These are phyloP conservation scores for Sycobia sp. DNA, from an alignment of 1,140 invertebrate species.

Conservation along the genomic window DNA sequence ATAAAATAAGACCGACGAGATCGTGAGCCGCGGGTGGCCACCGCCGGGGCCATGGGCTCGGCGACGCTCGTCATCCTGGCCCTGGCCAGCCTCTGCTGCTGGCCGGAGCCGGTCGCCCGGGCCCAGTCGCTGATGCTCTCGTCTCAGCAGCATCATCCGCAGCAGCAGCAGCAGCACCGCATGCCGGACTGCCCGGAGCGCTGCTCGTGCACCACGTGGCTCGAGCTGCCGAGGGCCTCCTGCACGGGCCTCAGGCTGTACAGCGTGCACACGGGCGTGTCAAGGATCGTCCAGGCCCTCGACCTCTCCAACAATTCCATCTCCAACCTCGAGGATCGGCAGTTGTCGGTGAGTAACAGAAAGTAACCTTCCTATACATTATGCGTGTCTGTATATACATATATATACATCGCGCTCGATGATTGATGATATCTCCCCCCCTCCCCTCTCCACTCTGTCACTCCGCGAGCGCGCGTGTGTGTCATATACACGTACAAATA, in stretches of 20 bases:
- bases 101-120: neutral
- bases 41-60: neutral
- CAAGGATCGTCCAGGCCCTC: slow-evolving; percentile 46
- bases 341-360: slow-evolving; percentile 47
- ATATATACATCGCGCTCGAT: no score
- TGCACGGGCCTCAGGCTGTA: slow-evolving; percentile 51
- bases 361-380: no score
- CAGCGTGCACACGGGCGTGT: slow-evolving; percentile 46
- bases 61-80: neutral
- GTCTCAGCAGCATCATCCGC: neutral
- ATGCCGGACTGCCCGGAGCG: slow-evolving; percentile 22
- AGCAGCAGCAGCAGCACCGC: slow-evolving; percentile 9
- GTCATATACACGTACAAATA: no score
- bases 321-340: slow-evolving; percentile 42
- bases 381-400: no score
- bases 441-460: no score
- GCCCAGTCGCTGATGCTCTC: neutral
- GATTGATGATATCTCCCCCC: no score
- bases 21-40: no score
- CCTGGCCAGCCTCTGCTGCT: no score
- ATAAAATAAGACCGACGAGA: no score
- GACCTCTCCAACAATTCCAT: slow-evolving; percentile 56
- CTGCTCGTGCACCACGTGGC: slow-evolving; percentile 35
- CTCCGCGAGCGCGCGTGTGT: no score
- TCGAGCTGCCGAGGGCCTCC: slow-evolving; percentile 35